These are phyloP conservation scores for Phasianus colchicus DNA, from an alignment of 2,113 vertebrate genomes.

Conservation along the genomic window DNA sequence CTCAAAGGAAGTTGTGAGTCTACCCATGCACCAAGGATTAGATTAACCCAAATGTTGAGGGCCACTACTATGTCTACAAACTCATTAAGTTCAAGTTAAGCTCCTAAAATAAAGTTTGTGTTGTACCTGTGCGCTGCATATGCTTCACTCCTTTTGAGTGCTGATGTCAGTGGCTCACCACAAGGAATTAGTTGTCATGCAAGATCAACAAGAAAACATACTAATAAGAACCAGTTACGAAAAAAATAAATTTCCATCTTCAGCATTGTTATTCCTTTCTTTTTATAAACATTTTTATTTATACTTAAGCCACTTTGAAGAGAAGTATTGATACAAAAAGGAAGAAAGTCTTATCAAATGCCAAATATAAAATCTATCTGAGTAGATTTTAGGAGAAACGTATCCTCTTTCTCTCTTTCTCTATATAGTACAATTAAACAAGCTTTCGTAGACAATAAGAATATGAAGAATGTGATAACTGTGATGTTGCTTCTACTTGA, in stretches of 20 bases:
- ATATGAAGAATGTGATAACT: not conserved
- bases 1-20: not conserved
- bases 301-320: not conserved
- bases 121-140: not conserved
- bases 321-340: not conserved
- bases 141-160: not conserved
- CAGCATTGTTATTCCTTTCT: not conserved
- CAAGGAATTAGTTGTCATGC: not conserved
- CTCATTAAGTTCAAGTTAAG: not conserved
- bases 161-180: not conserved
- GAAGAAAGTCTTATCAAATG: not conserved
- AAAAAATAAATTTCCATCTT: not conserved
- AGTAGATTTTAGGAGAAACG: not conserved
- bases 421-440: not conserved
- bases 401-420: not conserved
- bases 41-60: not conserved
- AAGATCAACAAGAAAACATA: not conserved
- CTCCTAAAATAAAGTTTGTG: not conserved
- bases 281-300: not conserved
- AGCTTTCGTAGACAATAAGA: not conserved
- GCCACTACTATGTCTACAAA: not conserved
- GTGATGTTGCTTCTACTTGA: not conserved
- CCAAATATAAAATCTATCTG: not conserved
- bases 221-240: not conserved
- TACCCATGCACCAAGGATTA: not conserved